Conservation (phyloP, 1,140 invertebrate genomes). For the Euwallacea fornicatus region DNA sequence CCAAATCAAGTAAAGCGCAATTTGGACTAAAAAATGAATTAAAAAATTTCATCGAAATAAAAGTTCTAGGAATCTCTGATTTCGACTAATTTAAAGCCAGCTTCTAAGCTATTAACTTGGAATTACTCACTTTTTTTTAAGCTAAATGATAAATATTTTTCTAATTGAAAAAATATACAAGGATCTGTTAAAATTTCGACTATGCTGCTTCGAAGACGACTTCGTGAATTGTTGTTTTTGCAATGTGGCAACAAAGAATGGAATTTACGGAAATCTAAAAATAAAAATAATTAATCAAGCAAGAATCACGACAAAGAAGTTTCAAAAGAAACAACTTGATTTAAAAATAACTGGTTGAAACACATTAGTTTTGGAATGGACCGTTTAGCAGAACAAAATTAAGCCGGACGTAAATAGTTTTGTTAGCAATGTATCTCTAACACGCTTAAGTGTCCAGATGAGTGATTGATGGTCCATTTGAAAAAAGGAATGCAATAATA, state of each 20-base stretch:
- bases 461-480: slow-evolving; percentile 25
- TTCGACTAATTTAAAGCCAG: too few relatives aligned
- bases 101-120: too few relatives aligned
- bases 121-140: too few relatives aligned
- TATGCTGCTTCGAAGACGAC: too few relatives aligned
- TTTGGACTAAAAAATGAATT: too few relatives aligned
- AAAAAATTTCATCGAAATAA: too few relatives aligned
- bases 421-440: slow-evolving; percentile 27
- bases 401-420: slow-evolving; percentile 27
- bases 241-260: not conserved
- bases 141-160: too few relatives aligned
- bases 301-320: not conserved
- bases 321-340: slow-evolving; percentile 9
- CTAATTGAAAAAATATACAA: too few relatives aligned
- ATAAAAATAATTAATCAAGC: slow-evolving; percentile 10
- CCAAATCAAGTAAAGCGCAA: too few relatives aligned
- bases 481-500: slow-evolving; percentile 29
- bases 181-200: too few relatives aligned
- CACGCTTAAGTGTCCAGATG: slow-evolving; percentile 24
- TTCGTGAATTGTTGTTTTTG: too few relatives aligned
- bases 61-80: too few relatives aligned
- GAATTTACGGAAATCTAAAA: not conserved
- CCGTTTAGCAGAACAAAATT: slow-evolving; percentile 25
- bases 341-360: slow-evolving; percentile 15
- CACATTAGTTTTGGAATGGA: slow-evolving; percentile 21